Evolutionary conservation across 2,113 vertebrate species (phyloP).

Genomic region (Elaphurus davidianus): DNA sequence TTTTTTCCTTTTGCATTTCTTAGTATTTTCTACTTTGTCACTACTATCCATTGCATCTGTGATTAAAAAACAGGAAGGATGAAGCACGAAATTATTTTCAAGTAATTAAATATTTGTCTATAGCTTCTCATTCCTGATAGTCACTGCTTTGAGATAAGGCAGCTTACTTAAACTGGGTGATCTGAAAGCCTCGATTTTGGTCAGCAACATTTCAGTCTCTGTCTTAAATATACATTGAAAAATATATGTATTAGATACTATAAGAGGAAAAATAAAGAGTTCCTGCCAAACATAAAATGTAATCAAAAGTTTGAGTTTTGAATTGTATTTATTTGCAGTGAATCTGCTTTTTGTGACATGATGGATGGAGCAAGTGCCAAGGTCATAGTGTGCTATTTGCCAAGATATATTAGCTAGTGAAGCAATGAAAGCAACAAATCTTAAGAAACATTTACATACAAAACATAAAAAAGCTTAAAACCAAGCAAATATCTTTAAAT

Average conservation of each 20-base stretch:
- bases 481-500: neutral
- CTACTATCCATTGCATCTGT: neutral
- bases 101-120: neutral
- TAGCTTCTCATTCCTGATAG: neutral
- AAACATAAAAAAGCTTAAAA: neutral
- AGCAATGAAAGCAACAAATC: neutral
- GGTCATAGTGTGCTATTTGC: neutral
- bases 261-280: conserved; percentile 13
- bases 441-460: neutral
- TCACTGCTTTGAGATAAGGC: neutral
- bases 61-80: neutral
- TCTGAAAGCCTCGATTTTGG: neutral
- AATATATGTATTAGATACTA: neutral
- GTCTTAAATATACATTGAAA: neutral
- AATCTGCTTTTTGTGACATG: neutral
- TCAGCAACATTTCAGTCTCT: neutral
- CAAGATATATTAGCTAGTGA: neutral
- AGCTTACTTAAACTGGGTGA: neutral
- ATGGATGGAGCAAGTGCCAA: neutral
- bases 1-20: neutral
- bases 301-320: conserved; percentile 24
- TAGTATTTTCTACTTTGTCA: neutral
- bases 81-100: neutral
- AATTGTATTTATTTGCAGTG: conserved; percentile 20
- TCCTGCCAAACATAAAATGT: neutral